Conservation (phyloP, 2,888 invertebrate genomes). For the Athrips mouffetella region DNA sequence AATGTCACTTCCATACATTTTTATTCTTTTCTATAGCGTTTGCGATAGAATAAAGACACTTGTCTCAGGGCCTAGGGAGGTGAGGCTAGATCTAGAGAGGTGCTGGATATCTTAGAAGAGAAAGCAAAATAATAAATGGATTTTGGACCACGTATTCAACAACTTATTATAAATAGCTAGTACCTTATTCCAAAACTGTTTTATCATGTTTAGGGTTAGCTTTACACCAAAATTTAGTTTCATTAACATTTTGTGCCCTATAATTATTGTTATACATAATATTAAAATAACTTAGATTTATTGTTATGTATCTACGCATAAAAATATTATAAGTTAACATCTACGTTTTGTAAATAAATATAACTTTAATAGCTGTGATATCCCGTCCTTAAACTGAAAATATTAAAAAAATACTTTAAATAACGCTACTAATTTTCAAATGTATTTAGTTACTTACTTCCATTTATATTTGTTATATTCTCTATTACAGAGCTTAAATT, state of each 20-base stretch:
- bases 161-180: conserved; percentile 7
- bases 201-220: conserved; percentile 72
- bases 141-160: no score
- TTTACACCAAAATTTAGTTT: conserved; percentile 73
- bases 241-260: conserved; percentile 49
- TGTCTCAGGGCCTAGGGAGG: no score
- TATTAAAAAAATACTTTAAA: conserved; percentile 34
- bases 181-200: conserved; percentile 29
- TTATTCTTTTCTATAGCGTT: no score
- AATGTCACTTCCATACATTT: no score
- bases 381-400: conserved; percentile 49
- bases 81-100: no score
- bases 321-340: conserved; percentile 27
- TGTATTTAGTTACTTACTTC: not conserved
- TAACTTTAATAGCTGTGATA: conserved; percentile 74
- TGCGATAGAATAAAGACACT: no score
- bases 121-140: no score
- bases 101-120: no score
- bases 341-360: conserved; percentile 52
- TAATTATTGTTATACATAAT: conserved; percentile 25
- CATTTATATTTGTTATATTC: no score
- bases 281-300: no score
- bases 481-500: conserved; percentile 35
- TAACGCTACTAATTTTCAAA: conserved; percentile 34
- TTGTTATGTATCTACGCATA: conserved; percentile 21